These are phyloP conservation scores for Drosophila phalerata DNA, from an alignment of 2,888 invertebrate species.

Conservation along the genomic window DNA sequence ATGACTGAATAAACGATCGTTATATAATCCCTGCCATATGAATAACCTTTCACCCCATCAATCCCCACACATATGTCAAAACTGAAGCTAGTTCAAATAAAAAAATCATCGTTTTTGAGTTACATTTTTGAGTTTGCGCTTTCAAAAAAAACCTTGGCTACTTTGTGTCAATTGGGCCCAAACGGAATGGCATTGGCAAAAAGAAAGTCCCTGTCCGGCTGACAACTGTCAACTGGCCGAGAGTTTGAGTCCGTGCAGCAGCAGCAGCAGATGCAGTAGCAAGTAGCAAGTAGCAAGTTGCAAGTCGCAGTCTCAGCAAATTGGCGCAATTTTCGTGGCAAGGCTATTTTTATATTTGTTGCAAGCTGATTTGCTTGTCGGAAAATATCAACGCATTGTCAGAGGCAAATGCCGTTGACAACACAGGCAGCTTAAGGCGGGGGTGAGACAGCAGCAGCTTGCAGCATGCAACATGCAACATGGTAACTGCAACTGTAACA, in stretches of 20 bases:
- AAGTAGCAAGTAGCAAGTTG: slow-evolving; percentile 17
- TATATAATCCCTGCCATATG: slow-evolving; percentile 5
- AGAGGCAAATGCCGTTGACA: slow-evolving; percentile 67
- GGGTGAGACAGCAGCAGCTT: slow-evolving; percentile 46
- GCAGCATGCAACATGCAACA: slow-evolving; percentile 54
- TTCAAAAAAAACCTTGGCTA: slow-evolving; percentile 40
- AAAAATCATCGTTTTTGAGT: slow-evolving; percentile 34
- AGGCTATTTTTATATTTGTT: slow-evolving; percentile 30
- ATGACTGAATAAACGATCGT: neutral
- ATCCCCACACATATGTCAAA: slow-evolving; percentile 8
- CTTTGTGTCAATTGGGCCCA: slow-evolving; percentile 67
- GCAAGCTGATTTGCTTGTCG: slow-evolving; percentile 77
- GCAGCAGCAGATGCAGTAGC: slow-evolving; percentile 12
- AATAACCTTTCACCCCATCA: slow-evolving; percentile 8
- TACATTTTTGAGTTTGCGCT: slow-evolving; percentile 30
- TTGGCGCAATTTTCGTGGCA: slow-evolving; percentile 68
- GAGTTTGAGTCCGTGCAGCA: slow-evolving; percentile 18
- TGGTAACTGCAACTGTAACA: slow-evolving; percentile 72
- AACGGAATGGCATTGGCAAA: slow-evolving; percentile 44
- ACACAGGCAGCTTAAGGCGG: slow-evolving; percentile 48
- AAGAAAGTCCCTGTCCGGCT: slow-evolving; percentile 76
- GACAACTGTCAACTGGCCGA: slow-evolving; percentile 23
- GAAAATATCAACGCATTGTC: slow-evolving; percentile 83
- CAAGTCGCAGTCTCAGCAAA: slow-evolving; percentile 56
- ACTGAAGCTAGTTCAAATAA: slow-evolving; percentile 34